Evolutionary conservation across 1,140 invertebrate species (phyloP).

Genomic region (Drosophila sp.): DNA sequence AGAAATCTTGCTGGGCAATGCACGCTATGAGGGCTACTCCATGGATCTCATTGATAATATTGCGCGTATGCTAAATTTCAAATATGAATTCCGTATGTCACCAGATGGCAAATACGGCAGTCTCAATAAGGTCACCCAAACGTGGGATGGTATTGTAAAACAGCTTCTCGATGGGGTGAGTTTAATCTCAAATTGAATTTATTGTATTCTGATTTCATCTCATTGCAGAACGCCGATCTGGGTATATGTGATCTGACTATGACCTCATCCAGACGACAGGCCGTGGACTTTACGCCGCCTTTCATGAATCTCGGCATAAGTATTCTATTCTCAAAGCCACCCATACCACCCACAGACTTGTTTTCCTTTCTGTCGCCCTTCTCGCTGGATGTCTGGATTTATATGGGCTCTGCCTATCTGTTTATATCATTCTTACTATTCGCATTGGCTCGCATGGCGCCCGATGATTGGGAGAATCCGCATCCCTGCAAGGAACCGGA

Average conservation of each 20-base stretch:
- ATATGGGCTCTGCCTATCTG: constrained; percentile 94
- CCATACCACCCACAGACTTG: constrained; percentile 89
- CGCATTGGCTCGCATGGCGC: constrained; percentile 89
- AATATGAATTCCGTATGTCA: constrained; percentile 90
- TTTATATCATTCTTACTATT: constrained; percentile 94
- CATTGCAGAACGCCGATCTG: constrained; percentile 92
- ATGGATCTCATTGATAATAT: constrained; percentile 92
- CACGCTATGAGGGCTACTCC: constrained; percentile 90
- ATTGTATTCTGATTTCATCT: too few relatives aligned
- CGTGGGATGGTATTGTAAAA: constrained; percentile 95
- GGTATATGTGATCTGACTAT: constrained; percentile 97
- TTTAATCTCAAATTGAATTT: constrained; percentile 39
- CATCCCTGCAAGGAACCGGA: constrained; percentile 93
- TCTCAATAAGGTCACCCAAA: constrained; percentile 88
- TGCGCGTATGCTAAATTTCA: constrained; percentile 90
- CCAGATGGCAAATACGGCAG: constrained; percentile 90
- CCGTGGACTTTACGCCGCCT: constrained; percentile 94
- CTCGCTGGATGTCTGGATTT: constrained; percentile 96
- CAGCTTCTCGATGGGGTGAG: constrained; percentile 92
- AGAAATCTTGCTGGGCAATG: constrained; percentile 86
- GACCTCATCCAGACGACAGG: constrained; percentile 92
- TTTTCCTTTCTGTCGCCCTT: constrained; percentile 95
- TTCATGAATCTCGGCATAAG: constrained; percentile 95
- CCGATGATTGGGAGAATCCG: constrained; percentile 95
- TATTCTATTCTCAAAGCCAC: constrained; percentile 91